Evolutionary conservation across 2,113 vertebrate species (phyloP).

Genomic region (Pachyramphus minor): DNA sequence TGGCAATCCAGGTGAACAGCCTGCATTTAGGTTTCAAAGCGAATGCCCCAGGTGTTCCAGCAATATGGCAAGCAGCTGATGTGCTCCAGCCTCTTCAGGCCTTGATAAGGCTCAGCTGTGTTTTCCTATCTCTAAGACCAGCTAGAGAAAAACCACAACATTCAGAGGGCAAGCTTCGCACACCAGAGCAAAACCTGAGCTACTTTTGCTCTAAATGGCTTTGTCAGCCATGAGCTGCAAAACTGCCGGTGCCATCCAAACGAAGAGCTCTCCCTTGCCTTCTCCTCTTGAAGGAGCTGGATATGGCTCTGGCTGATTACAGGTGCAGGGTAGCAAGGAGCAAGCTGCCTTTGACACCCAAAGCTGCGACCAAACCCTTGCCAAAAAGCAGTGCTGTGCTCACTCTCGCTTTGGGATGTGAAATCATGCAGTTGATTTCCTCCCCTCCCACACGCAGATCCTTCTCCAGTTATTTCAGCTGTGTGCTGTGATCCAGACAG

Average conservation of each 20-base stretch:
- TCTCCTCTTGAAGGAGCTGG: background rate
- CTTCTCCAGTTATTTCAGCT: background rate
- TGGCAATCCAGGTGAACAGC: constrained; percentile 75
- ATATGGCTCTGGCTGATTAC: background rate
- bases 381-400: background rate
- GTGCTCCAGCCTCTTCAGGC: constrained; percentile 30
- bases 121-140: constrained; percentile 29
- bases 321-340: background rate
- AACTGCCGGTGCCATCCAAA: background rate
- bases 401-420: background rate
- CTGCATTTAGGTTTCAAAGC: constrained; percentile 64
- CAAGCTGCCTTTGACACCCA: background rate
- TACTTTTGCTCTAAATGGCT: background rate
- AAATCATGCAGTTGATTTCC: background rate
- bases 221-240: background rate
- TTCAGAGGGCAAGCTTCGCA: background rate
- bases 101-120: constrained; percentile 21
- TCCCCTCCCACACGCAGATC: background rate
- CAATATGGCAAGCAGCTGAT: constrained; percentile 69
- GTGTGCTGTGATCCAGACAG: background rate
- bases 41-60: constrained; percentile 68
- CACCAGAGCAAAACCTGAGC: constrained; percentile 6
- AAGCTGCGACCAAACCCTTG: constrained; percentile 5
- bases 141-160: constrained; percentile 49
- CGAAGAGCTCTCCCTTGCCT: background rate